Percentiles rank a stretch among this genome's conserved stretches.
phyloP scores from a whole-genome alignment of 2,888 invertebrate genomes.

The Meteorus colon region DNA sequence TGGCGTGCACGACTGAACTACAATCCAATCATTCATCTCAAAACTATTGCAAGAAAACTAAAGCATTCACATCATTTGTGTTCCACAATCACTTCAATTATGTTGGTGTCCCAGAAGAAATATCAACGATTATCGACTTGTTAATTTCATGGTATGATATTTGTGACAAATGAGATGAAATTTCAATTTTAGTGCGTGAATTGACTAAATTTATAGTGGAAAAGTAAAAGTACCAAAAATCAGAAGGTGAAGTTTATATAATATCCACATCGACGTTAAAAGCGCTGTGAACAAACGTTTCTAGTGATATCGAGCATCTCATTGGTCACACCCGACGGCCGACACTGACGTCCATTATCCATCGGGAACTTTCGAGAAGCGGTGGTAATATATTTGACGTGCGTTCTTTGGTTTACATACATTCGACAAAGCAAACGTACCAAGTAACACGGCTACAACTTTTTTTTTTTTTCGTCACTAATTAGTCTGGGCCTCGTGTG shows the following conservation, averaged over 20 bases:
- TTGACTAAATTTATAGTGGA: background rate
- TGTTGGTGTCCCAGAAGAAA: too few relatives aligned
- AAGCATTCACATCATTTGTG: too few relatives aligned
- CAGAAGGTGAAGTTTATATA: background rate
- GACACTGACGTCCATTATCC: constrained; percentile 60
- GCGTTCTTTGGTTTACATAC: constrained; percentile 31
- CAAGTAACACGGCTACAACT: constrained; percentile 14
- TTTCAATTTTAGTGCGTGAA: background rate
- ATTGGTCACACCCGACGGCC: constrained; percentile 54
- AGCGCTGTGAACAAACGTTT: constrained; percentile 35
- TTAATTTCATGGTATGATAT: background rate
- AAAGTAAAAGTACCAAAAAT: constrained; percentile 35
- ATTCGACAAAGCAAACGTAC: background rate
- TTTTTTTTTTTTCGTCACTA: background rate
- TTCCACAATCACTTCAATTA: too few relatives aligned
- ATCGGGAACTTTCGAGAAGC: constrained; percentile 67
- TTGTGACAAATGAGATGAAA: background rate
- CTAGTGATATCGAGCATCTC: constrained; percentile 39
- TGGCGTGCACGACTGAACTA: too few relatives aligned
- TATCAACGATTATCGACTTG: too few relatives aligned
- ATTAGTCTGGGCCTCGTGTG: background rate
- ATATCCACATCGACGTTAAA: constrained; percentile 26
- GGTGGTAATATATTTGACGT: constrained; percentile 39
- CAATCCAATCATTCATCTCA: too few relatives aligned
- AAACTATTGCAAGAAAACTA: too few relatives aligned